These are phyloP conservation scores for Asobara japonica DNA, from an alignment of 1,140 invertebrate species.

Conservation along the genomic window DNA sequence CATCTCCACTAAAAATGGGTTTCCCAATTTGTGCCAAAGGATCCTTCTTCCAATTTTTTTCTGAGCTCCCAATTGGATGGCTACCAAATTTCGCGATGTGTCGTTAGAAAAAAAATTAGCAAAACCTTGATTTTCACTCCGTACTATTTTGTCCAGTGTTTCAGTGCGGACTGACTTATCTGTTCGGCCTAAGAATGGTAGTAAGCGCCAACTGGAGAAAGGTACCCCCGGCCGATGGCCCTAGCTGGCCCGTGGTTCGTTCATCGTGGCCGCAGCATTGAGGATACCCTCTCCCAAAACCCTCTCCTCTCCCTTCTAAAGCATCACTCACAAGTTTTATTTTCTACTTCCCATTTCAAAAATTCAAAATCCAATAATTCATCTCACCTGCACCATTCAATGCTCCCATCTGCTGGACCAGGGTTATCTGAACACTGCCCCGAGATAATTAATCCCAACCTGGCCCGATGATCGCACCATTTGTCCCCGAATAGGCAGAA, in stretches of 20 bases:
- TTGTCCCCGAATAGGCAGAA: no score
- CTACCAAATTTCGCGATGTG: not conserved
- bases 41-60: not conserved
- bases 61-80: not conserved
- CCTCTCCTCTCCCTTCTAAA: not conserved
- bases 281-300: not conserved
- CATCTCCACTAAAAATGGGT: not conserved
- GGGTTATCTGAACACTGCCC: no score
- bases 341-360: no score
- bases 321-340: not conserved
- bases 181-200: slow-evolving; percentile 34
- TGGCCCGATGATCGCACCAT: no score
- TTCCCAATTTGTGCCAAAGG: not conserved
- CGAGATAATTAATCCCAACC: no score
- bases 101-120: not conserved
- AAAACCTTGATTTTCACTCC: not conserved
- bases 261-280: slow-evolving; percentile 19
- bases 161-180: slow-evolving; percentile 52
- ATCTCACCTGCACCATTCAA: no score
- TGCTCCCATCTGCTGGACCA: no score
- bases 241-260: slow-evolving; percentile 19
- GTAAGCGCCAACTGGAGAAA: slow-evolving; percentile 60
- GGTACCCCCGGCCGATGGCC: slow-evolving; percentile 49
- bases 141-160: slow-evolving; percentile 60
- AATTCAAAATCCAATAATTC: no score